Evolutionary conservation across 2,888 invertebrate species (phyloP).

Genomic region (Mesochorus sp.): DNA sequence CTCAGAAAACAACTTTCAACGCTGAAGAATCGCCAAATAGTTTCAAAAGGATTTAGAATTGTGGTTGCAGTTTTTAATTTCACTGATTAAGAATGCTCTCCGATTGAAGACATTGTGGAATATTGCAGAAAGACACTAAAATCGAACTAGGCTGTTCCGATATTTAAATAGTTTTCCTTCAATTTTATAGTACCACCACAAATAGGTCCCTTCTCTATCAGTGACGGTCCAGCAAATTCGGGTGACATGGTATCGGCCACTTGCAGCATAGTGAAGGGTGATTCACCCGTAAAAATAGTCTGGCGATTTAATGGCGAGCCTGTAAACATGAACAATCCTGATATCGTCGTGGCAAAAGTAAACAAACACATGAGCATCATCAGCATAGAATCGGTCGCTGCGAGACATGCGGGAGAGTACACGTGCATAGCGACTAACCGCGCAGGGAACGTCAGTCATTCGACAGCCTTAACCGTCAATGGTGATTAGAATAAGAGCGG

Average conservation of each 20-base stretch:
- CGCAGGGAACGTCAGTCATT: conserved; percentile 83
- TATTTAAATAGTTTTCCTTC: background rate
- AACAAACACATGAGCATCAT: conserved; percentile 85
- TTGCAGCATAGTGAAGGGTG: conserved; percentile 91
- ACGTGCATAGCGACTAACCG: conserved; percentile 84
- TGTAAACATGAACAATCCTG: conserved; percentile 72
- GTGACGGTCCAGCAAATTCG: conserved; percentile 80
- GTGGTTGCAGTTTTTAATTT: too few relatives aligned
- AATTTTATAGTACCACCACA: conserved; percentile 82
- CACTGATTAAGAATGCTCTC: too few relatives aligned
- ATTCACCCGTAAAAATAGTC: conserved; percentile 89
- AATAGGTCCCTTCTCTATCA: conserved; percentile 81
- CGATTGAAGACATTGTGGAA: too few relatives aligned
- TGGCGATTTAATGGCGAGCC: conserved; percentile 87
- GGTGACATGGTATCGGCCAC: conserved; percentile 83
- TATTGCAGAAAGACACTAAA: background rate
- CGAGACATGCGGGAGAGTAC: conserved; percentile 87
- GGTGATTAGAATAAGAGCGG: conserved; percentile 72
- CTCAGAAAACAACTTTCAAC: too few relatives aligned
- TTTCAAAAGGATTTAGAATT: too few relatives aligned
- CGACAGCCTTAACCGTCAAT: conserved; percentile 84
- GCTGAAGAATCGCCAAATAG: too few relatives aligned
- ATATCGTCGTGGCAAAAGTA: conserved; percentile 82
- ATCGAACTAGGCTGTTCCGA: background rate
- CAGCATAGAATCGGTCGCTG: conserved; percentile 88